phyloP scores from a whole-genome alignment of 2,113 vertebrate species.

The Nycticryphes semicollaris region DNA sequence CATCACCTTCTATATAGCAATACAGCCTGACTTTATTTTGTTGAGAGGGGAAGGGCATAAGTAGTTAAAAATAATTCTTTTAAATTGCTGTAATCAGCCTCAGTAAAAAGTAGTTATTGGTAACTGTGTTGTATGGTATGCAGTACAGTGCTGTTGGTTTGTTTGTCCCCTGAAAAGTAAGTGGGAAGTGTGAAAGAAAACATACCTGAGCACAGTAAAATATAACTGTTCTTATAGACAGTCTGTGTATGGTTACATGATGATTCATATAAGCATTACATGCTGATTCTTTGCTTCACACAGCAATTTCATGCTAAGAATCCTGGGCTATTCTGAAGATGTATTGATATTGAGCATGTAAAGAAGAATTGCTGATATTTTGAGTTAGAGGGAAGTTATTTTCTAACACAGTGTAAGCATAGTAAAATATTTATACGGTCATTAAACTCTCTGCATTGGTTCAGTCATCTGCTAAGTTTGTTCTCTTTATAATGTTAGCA shows the following conservation, averaged over 20 bases:
- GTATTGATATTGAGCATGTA: background rate
- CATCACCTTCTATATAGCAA: background rate
- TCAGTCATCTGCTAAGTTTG: background rate
- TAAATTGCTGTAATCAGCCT: background rate
- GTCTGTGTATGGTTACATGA: background rate
- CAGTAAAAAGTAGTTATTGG: background rate
- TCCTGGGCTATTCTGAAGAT: background rate
- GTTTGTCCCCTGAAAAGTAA: background rate
- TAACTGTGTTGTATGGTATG: background rate
- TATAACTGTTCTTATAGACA: background rate
- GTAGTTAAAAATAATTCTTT: background rate
- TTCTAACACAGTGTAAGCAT: background rate
- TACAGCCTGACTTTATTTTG: background rate
- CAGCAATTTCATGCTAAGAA: background rate
- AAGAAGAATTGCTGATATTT: background rate
- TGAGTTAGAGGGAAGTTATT: background rate
- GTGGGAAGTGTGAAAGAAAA: constrained; percentile 6
- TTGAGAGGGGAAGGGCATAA: background rate
- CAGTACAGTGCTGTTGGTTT: background rate
- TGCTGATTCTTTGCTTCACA: background rate
- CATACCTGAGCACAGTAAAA: background rate
- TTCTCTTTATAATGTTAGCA: background rate
- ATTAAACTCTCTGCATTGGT: background rate
- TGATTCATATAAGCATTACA: background rate
- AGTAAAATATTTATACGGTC: background rate